phyloP scores from a whole-genome alignment of 2,113 vertebrate species.

The Pipra filicauda region DNA sequence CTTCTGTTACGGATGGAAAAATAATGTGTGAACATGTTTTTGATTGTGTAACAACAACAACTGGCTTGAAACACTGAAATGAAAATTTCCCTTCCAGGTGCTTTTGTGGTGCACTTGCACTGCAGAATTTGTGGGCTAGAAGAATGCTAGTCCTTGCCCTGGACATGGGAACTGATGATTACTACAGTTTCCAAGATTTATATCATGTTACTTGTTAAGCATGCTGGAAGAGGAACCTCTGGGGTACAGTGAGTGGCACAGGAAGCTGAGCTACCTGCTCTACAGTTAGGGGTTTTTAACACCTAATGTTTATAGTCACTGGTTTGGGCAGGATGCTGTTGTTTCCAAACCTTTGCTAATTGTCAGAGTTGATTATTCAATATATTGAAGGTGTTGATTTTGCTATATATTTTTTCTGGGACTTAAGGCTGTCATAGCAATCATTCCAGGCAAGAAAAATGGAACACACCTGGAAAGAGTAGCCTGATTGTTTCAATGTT shows the following conservation, averaged over 20 bases:
- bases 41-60: conserved; percentile 30
- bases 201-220: not conserved
- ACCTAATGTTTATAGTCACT: not conserved
- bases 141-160: not conserved
- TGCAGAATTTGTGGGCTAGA: not conserved
- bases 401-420: not conserved
- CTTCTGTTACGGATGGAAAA: not conserved
- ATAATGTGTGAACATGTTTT: not conserved
- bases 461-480: not conserved
- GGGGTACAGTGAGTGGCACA: not conserved
- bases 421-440: not conserved
- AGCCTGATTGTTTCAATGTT: not conserved
- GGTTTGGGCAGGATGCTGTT: not conserved
- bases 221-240: not conserved
- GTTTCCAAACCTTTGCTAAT: not conserved
- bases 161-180: conserved; percentile 25
- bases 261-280: not conserved
- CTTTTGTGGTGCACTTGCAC: not conserved
- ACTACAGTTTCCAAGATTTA: conserved; percentile 32
- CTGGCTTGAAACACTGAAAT: not conserved
- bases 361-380: not conserved
- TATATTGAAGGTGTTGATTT: not conserved
- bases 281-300: not conserved
- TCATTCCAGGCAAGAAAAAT: not conserved
- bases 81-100: conserved; percentile 39